Conservation (phyloP, 2,888 invertebrate genomes). For the Apamea anceps region DNA sequence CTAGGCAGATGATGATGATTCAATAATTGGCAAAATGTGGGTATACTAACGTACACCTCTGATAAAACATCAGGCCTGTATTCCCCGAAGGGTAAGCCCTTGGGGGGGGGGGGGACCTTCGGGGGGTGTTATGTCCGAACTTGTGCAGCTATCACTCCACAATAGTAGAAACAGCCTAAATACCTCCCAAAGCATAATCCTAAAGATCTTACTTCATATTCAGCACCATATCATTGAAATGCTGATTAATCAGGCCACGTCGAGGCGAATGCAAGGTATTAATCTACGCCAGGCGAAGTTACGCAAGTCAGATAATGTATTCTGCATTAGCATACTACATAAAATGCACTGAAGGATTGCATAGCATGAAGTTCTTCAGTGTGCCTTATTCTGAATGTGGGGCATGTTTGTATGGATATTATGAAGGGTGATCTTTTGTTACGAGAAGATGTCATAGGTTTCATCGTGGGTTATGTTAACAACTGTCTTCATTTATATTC, state of each 20-base stretch:
- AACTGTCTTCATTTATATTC: not conserved
- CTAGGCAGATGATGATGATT: too few species aligned
- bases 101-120: too few species aligned
- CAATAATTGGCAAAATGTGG: not conserved
- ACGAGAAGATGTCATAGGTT: not conserved
- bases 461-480: not conserved
- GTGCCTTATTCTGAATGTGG: conserved; percentile 42
- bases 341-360: conserved; percentile 56
- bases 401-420: conserved; percentile 24
- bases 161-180: not conserved
- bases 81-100: too few species aligned
- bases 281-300: conserved; percentile 47
- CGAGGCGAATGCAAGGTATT: conserved; percentile 30
- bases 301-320: conserved; percentile 56
- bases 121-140: not conserved
- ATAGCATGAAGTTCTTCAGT: conserved; percentile 36
- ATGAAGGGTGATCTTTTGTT: not conserved
- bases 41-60: not conserved
- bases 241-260: conserved; percentile 45
- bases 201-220: conserved; percentile 11
- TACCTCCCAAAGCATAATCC: conserved; percentile 17
- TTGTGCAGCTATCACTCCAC: not conserved
- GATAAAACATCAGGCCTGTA: too few species aligned
- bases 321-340: conserved; percentile 65
- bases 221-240: conserved; percentile 39